phyloP scores from a whole-genome alignment of 2,888 invertebrate species.

The Hypomecis atomaria region DNA sequence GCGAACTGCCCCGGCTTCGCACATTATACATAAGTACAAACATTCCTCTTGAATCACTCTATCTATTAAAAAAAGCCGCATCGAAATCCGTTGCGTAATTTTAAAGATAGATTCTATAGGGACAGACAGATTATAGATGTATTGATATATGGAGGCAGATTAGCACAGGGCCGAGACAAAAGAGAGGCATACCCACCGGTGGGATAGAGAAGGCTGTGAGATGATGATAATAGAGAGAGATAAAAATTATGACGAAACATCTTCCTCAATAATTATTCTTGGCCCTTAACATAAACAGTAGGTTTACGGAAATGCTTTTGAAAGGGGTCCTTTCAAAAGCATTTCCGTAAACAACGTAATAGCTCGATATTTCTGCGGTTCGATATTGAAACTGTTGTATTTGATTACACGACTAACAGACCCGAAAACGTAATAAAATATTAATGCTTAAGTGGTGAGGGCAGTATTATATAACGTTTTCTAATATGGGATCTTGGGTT shows the following conservation, averaged over 20 bases:
- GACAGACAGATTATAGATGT: too few species aligned
- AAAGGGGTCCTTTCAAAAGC: neutral
- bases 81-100: too few species aligned
- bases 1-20: too few species aligned
- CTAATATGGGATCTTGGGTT: slow-evolving; percentile 39
- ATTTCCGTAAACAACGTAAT: slow-evolving; percentile 8
- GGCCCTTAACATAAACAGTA: neutral
- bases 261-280: neutral
- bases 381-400: slow-evolving; percentile 22
- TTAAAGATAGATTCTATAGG: too few species aligned
- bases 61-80: too few species aligned
- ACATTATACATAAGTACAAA: too few species aligned
- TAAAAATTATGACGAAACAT: neutral
- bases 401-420: slow-evolving; percentile 26
- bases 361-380: slow-evolving; percentile 5
- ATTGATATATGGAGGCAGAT: too few species aligned
- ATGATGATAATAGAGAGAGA: too few species aligned
- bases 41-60: too few species aligned
- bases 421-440: slow-evolving; percentile 33
- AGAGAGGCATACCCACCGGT: too few species aligned
- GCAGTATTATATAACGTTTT: slow-evolving; percentile 41
- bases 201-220: too few species aligned
- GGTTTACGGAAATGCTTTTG: slow-evolving; percentile 1
- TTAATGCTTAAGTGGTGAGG: slow-evolving; percentile 28
- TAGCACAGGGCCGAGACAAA: too few species aligned